These are phyloP conservation scores for Aproaerema taeniolella DNA, from an alignment of 2,888 invertebrate species.

Conservation along the genomic window DNA sequence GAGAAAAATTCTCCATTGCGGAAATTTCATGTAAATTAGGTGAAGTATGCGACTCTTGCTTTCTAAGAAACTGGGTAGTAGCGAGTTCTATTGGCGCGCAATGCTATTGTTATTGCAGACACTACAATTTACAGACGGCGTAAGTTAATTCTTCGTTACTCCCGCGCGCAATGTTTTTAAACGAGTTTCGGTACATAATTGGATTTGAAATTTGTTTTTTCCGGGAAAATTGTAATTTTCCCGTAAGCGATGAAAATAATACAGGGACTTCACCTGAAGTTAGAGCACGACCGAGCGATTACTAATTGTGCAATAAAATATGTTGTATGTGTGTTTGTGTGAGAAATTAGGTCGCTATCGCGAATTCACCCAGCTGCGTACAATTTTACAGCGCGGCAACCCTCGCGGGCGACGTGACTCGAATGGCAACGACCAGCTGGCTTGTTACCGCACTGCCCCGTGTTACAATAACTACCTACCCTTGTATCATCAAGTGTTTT, in stretches of 20 bases:
- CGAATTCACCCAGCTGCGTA: conserved; percentile 48
- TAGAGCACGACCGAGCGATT: neutral
- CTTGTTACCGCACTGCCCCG: conserved; percentile 39
- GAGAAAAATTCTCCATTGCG: conserved; percentile 55
- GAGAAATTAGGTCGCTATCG: conserved; percentile 40
- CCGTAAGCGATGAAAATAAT: conserved; percentile 2
- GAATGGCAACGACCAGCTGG: conserved; percentile 33
- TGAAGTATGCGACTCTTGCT: conserved; percentile 49
- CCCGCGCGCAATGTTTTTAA: conserved; percentile 21
- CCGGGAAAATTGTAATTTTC: neutral
- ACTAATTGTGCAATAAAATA: conserved; percentile 22
- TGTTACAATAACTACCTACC: conserved; percentile 35
- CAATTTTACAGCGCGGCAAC: conserved; percentile 51
- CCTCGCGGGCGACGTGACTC: conserved; percentile 45
- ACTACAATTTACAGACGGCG: conserved; percentile 31
- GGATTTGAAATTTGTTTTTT: conserved; percentile 9
- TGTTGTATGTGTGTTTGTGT: conserved; percentile 35
- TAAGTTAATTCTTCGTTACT: conserved; percentile 33
- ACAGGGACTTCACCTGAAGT: neutral
- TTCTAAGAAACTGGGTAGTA: conserved; percentile 49
- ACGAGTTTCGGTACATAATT: conserved; percentile 7
- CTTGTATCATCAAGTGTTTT: conserved; percentile 29
- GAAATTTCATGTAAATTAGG: conserved; percentile 69
- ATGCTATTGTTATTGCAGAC: conserved; percentile 43
- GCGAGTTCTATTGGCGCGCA: conserved; percentile 24